Conservation (phyloP, 2,888 invertebrate species). For the Copidosoma aretas region DNA sequence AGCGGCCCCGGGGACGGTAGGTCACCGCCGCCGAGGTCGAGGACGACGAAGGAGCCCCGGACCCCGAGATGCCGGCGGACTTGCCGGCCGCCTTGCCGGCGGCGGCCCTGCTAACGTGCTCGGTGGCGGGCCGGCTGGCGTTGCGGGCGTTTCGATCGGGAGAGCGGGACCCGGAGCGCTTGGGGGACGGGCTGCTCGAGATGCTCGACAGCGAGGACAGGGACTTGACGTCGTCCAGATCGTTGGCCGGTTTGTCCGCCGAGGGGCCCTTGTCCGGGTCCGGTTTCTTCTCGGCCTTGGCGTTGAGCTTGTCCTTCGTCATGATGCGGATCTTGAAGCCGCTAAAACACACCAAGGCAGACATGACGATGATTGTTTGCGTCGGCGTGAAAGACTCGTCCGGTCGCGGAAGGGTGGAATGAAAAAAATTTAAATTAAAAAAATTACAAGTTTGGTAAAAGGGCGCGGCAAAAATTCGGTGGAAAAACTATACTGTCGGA, state of each 20-base stretch:
- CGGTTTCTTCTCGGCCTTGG: conserved; percentile 44
- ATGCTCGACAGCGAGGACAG: conserved; percentile 66
- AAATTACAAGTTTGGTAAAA: too few relatives aligned
- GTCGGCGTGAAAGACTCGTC: too few relatives aligned
- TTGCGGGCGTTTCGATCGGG: conserved; percentile 25
- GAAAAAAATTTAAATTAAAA: too few relatives aligned
- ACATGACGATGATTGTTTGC: too few relatives aligned
- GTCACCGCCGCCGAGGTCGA: neutral
- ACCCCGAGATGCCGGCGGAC: too few relatives aligned
- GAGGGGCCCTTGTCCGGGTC: conserved; percentile 31
- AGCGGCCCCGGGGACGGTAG: conserved; percentile 41
- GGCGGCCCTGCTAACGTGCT: neutral
- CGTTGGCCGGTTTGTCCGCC: conserved; percentile 14
- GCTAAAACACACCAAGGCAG: conserved; percentile 45
- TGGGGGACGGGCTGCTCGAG: conserved; percentile 62
- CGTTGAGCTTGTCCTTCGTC: conserved; percentile 57
- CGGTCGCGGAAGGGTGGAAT: too few relatives aligned
- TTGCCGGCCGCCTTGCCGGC: too few relatives aligned
- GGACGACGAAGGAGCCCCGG: too few relatives aligned
- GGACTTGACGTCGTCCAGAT: conserved; percentile 61
- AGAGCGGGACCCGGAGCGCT: conserved; percentile 58
- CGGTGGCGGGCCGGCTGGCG: neutral
- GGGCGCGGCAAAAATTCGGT: too few relatives aligned
- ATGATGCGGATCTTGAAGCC: conserved; percentile 59
- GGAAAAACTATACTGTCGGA: too few relatives aligned